Percentiles rank a stretch among this genome's conserved stretches.
Evolutionary conservation across 2,113 vertebrate genomes (phyloP).

Genomic region (Spermophilus dauricus): DNA sequence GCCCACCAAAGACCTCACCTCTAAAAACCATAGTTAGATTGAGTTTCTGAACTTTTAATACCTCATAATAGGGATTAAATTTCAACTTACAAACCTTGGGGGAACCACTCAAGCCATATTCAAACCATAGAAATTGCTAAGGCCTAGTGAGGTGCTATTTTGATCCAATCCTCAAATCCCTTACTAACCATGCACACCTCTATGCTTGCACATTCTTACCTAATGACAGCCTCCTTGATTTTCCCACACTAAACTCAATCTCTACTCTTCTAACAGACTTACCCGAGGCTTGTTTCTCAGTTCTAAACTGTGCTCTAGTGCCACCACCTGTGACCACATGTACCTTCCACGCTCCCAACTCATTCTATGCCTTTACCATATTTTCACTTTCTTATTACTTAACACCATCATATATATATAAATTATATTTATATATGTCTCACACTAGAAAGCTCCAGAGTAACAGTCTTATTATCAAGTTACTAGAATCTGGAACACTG

Average conservation of each 20-base stretch:
- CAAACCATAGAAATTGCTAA: background rate
- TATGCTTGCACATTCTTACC: background rate
- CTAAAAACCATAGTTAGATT: background rate
- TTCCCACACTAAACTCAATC: background rate
- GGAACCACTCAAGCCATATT: background rate
- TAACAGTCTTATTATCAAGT: background rate
- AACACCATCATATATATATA: background rate
- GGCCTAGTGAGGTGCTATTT: background rate
- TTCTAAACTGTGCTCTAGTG: background rate
- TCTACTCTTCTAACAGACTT: background rate
- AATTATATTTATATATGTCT: background rate
- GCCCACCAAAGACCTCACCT: background rate
- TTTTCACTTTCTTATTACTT: background rate
- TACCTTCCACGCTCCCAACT: background rate
- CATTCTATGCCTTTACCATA: background rate
- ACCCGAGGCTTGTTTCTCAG: background rate
- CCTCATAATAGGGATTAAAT: too few relatives aligned
- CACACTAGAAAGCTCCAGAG: background rate
- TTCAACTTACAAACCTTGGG: background rate
- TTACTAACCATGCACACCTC: background rate
- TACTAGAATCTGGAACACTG: background rate
- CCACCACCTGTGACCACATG: background rate
- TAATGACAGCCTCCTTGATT: background rate
- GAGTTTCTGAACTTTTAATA: too few relatives aligned
- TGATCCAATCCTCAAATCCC: background rate